phyloP scores from a whole-genome alignment of 2,797 vertebrate species.

The Heterohyrax brucei region DNA sequence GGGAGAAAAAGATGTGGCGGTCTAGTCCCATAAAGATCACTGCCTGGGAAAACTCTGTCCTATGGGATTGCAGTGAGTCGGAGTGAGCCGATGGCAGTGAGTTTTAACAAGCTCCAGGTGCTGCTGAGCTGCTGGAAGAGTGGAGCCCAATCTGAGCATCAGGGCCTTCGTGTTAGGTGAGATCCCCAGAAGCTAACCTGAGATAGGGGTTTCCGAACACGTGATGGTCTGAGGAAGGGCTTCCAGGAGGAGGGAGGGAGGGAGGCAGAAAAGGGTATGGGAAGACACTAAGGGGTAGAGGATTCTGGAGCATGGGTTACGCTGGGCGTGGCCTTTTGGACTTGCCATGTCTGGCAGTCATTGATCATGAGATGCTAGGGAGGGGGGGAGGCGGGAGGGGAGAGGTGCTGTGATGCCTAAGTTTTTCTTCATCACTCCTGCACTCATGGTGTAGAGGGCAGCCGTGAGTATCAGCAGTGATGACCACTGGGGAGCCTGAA shows the following conservation, averaged over 20 bases:
- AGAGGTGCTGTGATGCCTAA: neutral
- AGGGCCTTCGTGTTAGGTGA: neutral
- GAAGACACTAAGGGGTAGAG: neutral
- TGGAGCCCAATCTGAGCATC: neutral
- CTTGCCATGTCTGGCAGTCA: neutral
- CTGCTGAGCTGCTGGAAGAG: neutral
- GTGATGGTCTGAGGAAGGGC: neutral
- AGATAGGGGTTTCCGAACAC: neutral
- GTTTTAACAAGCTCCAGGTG: neutral
- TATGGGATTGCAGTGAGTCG: neutral
- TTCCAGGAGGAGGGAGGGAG: neutral
- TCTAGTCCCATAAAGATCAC: neutral
- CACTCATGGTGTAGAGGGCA: neutral
- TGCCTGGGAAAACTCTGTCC: neutral
- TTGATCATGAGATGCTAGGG: neutral
- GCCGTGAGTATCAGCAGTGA: neutral
- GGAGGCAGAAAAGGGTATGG: neutral
- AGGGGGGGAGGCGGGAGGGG: fast-evolving
- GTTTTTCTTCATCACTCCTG: neutral
- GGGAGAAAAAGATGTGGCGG: neutral
- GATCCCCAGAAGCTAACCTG: neutral
- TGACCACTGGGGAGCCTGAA: neutral
- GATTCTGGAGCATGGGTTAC: neutral
- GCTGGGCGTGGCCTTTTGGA: neutral
- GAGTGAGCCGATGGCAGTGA: neutral